phyloP scores from a whole-genome alignment of 2,797 vertebrate species.

The Ctenopoma multispine region DNA sequence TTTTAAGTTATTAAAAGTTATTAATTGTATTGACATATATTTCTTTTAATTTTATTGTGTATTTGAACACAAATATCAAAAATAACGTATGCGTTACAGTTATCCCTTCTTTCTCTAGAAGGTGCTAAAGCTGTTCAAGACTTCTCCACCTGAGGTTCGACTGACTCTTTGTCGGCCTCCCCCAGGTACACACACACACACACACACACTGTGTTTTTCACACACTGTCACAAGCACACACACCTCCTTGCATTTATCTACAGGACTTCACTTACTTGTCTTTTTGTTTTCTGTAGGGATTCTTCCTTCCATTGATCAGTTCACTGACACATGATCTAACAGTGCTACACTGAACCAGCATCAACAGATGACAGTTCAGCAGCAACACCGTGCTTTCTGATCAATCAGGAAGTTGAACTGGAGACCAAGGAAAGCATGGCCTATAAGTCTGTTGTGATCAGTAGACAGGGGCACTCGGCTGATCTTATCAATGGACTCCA shows the following conservation, averaged over 20 bases:
- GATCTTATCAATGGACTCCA: conserved; percentile 18
- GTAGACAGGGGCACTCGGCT: neutral
- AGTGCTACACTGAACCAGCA: neutral
- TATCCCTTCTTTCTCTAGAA: conserved; percentile 75
- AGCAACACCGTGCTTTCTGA: conserved; percentile 21
- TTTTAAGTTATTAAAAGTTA: no score
- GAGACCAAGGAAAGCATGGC: conserved; percentile 9
- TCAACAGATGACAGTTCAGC: conserved; percentile 6
- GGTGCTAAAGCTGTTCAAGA: conserved; percentile 88
- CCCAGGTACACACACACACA: conserved; percentile 69
- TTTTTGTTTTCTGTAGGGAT: conserved; percentile 60
- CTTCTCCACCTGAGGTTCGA: conserved; percentile 83
- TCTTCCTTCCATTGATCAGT: conserved; percentile 77
- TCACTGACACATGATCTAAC: conserved; percentile 71
- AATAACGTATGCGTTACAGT: neutral
- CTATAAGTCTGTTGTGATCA: conserved; percentile 2
- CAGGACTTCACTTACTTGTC: neutral
- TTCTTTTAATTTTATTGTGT: neutral
- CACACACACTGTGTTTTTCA: neutral
- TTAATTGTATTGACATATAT: neutral
- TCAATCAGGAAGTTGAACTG: neutral
- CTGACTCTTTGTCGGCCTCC: conserved; percentile 87
- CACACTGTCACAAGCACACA: neutral
- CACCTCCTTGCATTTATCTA: neutral
- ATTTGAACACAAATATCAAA: no score